Conservation (phyloP, 2,113 vertebrate species). For the Oryzias melastigma region DNA sequence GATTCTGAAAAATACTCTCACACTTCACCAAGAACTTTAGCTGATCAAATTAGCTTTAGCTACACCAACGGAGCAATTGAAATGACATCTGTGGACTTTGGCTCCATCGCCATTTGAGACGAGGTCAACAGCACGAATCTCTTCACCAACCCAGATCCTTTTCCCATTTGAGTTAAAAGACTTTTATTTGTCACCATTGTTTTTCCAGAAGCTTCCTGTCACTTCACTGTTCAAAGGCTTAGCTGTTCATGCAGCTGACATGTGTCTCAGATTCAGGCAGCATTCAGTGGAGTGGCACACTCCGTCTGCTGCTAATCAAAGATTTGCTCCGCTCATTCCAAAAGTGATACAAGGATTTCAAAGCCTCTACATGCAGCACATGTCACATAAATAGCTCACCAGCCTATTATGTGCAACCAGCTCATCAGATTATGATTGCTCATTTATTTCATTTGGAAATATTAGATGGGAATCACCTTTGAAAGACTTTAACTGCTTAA, state of each 20-base stretch:
- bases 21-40: too few species aligned
- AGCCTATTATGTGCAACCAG: slow-evolving; percentile 5
- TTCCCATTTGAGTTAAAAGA: slow-evolving; percentile 8
- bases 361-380: not conserved
- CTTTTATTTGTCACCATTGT: not conserved
- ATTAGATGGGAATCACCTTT: slow-evolving; percentile 6
- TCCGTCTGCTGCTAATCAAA: not conserved
- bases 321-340: not conserved
- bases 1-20: too few species aligned
- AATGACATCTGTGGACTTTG: too few species aligned
- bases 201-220: not conserved
- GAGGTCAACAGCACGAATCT: too few species aligned
- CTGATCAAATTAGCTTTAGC: too few species aligned
- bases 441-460: not conserved
- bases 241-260: not conserved
- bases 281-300: not conserved
- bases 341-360: slow-evolving; percentile 1
- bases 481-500: not conserved
- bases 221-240: not conserved
- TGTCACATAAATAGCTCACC: not conserved
- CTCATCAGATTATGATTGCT: slow-evolving; percentile 1
- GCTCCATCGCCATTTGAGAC: too few species aligned
- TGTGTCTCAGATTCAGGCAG: not conserved
- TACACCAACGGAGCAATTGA: too few species aligned
- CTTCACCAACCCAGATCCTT: not conserved